These are phyloP conservation scores for Melinopterus prodromus DNA, from an alignment of 2,888 invertebrate species.

Conservation along the genomic window DNA sequence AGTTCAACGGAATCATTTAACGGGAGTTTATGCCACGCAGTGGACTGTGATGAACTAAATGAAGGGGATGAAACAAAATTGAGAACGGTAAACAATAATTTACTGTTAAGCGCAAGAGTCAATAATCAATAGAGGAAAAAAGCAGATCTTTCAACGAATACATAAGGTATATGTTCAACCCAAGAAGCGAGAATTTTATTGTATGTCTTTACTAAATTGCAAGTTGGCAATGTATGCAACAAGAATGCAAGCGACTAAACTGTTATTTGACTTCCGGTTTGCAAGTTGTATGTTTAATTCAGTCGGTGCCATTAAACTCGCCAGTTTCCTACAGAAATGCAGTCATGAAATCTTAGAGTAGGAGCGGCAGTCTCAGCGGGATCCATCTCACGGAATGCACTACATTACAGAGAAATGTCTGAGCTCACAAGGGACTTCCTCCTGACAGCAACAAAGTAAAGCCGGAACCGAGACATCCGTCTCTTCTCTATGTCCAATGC, in stretches of 20 bases:
- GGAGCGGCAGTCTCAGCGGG: neutral
- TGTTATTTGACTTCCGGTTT: neutral
- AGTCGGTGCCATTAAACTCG: neutral
- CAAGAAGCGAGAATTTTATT: too few relatives aligned
- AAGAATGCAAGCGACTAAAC: neutral
- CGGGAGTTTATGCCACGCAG: too few relatives aligned
- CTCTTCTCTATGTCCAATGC: neutral
- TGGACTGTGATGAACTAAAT: too few relatives aligned
- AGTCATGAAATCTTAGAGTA: conserved; percentile 4
- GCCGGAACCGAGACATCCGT: neutral
- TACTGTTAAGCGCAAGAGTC: too few relatives aligned
- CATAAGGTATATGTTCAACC: too few relatives aligned
- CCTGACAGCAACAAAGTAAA: neutral
- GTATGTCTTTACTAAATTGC: too few relatives aligned
- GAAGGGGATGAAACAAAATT: too few relatives aligned
- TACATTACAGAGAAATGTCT: neutral
- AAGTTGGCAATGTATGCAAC: too few relatives aligned
- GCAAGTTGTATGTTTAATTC: neutral
- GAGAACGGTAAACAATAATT: too few relatives aligned
- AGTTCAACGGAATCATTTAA: too few relatives aligned
- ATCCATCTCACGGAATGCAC: neutral
- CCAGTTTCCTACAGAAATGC: neutral
- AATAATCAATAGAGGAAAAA: too few relatives aligned
- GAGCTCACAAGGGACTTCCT: neutral
- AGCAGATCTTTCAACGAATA: too few relatives aligned